A percentile compares a stretch with the other conserved stretches of the same genome.
These are phyloP conservation scores for Catharus fuscescens DNA, from an alignment of 2,113 vertebrate species.

Conservation along the genomic window DNA sequence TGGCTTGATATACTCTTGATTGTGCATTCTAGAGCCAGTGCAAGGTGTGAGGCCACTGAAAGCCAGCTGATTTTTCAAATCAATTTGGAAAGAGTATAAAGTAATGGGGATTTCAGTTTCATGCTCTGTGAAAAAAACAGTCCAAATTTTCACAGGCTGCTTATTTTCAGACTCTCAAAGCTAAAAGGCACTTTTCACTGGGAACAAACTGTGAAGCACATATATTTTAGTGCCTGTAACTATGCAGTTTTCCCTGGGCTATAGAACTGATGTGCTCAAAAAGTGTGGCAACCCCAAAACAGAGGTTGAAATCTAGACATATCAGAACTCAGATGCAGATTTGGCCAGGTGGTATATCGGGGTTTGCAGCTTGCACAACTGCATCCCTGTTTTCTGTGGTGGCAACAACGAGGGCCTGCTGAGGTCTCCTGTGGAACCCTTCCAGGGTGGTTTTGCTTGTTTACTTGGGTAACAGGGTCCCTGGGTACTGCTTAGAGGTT, in stretches of 20 bases:
- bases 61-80: neutral
- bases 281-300: neutral
- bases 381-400: fast-evolving
- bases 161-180: conserved; percentile 19
- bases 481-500: neutral
- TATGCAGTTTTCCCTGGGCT: neutral
- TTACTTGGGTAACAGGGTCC: neutral
- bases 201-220: neutral
- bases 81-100: neutral
- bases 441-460: neutral
- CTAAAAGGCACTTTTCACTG: neutral
- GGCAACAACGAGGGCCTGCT: fast-evolving
- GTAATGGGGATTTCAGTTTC: neutral
- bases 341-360: neutral
- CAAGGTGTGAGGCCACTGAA: neutral
- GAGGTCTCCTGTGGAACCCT: neutral
- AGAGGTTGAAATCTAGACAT: neutral
- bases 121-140: neutral
- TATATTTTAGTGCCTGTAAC: neutral
- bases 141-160: neutral
- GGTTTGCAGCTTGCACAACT: neutral
- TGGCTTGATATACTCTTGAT: neutral
- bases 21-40: neutral
- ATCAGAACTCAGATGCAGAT: neutral
- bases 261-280: neutral